phyloP scores from a whole-genome alignment of 2,113 vertebrate species.

The Psittacula cyanocephala region DNA sequence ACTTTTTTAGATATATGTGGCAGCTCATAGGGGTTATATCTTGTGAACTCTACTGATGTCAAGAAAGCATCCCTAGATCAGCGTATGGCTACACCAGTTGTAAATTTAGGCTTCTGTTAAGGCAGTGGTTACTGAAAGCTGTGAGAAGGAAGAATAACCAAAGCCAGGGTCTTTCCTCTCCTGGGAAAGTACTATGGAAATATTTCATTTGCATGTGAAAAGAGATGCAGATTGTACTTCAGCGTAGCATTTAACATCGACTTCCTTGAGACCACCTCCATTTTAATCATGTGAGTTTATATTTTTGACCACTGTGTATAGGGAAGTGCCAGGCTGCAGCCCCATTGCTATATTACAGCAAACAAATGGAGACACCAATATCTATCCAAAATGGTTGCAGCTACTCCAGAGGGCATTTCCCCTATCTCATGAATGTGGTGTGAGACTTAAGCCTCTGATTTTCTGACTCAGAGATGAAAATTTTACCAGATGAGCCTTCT shows the following conservation, averaged over 20 bases:
- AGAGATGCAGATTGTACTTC: neutral
- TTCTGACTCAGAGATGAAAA: neutral
- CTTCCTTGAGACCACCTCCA: neutral
- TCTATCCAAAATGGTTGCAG: neutral
- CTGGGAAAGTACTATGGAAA: neutral
- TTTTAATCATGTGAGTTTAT: neutral
- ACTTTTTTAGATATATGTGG: neutral
- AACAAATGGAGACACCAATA: neutral
- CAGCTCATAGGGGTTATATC: neutral
- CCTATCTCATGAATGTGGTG: neutral
- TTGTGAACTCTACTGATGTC: neutral
- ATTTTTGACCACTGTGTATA: accelerated
- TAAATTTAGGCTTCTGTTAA: neutral
- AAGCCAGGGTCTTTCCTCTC: neutral
- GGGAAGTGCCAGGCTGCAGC: neutral
- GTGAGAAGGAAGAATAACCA: neutral
- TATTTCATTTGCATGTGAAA: neutral
- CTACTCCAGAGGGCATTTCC: neutral
- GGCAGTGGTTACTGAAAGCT: neutral
- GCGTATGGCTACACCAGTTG: neutral
- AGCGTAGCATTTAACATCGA: neutral
- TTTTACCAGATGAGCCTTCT: constrained; percentile 23
- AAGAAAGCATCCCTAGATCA: neutral
- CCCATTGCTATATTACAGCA: too few relatives aligned
- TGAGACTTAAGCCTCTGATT: neutral